These are phyloP conservation scores for Hemicentrotus pulcherrimus DNA, from an alignment of 35 echinoderm and acorn worm genomes.

Conservation along the genomic window DNA sequence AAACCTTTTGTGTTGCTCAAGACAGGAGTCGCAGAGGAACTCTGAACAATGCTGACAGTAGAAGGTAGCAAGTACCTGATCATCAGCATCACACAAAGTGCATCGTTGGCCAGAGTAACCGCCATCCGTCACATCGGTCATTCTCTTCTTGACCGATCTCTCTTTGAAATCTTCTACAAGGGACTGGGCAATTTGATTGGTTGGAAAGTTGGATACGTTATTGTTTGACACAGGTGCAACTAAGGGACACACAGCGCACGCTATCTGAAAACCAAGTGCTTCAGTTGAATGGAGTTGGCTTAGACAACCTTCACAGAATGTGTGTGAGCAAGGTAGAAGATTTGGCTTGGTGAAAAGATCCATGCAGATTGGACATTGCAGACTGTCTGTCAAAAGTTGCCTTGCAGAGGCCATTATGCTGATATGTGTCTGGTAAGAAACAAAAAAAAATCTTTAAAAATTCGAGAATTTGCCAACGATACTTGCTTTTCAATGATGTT, in stretches of 20 bases:
- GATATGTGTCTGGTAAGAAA: background rate
- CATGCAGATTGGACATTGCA: slow-evolving; percentile 50
- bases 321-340: slow-evolving; percentile 50
- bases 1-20: background rate
- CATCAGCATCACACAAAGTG: background rate
- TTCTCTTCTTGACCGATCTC: background rate
- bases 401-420: background rate
- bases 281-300: background rate
- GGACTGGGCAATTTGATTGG: background rate
- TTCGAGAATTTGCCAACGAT: too few species aligned
- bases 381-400: background rate
- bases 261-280: background rate
- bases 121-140: background rate
- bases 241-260: background rate
- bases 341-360: slow-evolving; percentile 46
- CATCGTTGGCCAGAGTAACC: background rate
- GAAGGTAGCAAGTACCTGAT: background rate
- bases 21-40: background rate
- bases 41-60: slow-evolving; percentile 14
- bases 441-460: background rate
- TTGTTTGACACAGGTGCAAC: background rate
- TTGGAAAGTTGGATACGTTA: slow-evolving; percentile 4
- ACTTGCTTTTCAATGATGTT: too few species aligned
- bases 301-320: slow-evolving; percentile 53
- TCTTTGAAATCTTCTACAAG: background rate